Evolutionary conservation across 2,888 invertebrate species (phyloP), one percentile per base, ranked within the genome.

Genomic region (Papilio demoleus): DNA sequence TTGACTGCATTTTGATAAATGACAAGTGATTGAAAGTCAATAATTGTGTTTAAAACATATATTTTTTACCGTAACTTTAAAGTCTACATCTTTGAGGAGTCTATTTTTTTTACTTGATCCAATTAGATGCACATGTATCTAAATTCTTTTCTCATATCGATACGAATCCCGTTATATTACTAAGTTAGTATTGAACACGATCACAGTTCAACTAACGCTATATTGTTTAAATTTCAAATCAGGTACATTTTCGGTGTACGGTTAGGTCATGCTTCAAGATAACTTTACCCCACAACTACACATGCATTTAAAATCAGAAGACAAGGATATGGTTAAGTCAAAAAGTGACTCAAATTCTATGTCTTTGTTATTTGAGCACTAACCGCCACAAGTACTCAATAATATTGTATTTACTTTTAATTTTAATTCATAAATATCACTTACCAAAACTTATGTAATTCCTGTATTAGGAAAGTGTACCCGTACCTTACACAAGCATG

Each of bases 101-200:
- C 14, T 19, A 12, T 8, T 11, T 53, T 24, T 5, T 17, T 9
- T 56, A 31, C 3, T 0, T n/a, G 50, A 2, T 27, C 4, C 14
- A 6, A 17, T 22, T 56, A 56, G 4, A 31, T 56, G 31, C 31
- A 56, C n/a, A 53, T 53, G 24, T 50, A 31, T 5, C 47, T 22
- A 22, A 22, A 31, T 56, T 56, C 53, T 31, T 56, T 6, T n/a
- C 27, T 9, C 38, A 22, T 22, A 14, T n/a, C n/a, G n/a, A n/a
- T n/a, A n/a, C 19, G 14, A 12, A 19, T 22, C 19, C 59, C 31
- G 53, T 56, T 56, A 31, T 38, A 38, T 59, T 22, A 45, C 50
- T 47, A 62, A 47, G 83, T 81, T 84, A 84, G 80, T 79, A 76
- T 79, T 87, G 87, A 87, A 85, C 84, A 80, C 77, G 70, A 73